Conservation (phyloP, 2,113 vertebrate species). For the Periophthalmus modestus region DNA sequence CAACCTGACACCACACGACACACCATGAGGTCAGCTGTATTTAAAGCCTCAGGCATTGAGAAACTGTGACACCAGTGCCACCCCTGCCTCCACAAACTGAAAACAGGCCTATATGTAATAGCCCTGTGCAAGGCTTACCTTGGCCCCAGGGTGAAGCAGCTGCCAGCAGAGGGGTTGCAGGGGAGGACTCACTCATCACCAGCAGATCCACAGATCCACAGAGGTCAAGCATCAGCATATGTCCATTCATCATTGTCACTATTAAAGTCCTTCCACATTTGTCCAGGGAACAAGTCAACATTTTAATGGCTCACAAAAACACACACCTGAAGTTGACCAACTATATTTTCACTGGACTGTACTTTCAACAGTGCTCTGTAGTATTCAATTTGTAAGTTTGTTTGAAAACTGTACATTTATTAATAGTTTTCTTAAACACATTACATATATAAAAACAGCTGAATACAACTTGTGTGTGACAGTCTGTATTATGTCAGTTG, state of each 20-base stretch:
- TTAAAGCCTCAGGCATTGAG: conserved; percentile 43
- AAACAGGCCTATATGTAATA: conserved; percentile 51
- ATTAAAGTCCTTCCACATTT: conserved; percentile 5
- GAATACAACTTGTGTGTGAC: too few relatives aligned
- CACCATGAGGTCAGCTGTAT: conserved; percentile 60
- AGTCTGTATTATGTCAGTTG: too few relatives aligned
- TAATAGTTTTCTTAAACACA: too few relatives aligned
- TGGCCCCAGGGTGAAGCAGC: conserved; percentile 58
- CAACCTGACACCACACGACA: conserved; percentile 54
- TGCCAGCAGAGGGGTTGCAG: conserved; percentile 17
- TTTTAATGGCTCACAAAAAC: neutral
- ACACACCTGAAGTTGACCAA: neutral
- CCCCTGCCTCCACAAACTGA: conserved; percentile 41
- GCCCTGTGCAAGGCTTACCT: conserved; percentile 51
- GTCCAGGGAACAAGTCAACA: neutral
- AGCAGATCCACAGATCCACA: conserved; percentile 33
- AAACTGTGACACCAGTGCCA: conserved; percentile 42
- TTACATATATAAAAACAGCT: too few relatives aligned
- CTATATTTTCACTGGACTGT: neutral
- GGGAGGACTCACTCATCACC: conserved; percentile 30
- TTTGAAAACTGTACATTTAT: too few relatives aligned
- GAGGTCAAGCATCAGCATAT: conserved; percentile 19
- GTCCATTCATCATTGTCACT: conserved; percentile 38
- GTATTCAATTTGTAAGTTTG: too few relatives aligned
- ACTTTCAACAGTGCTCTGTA: neutral